Percentiles rank a stretch among this genome's conserved stretches.
Evolutionary conservation across 2,888 invertebrate genomes (phyloP).

Genomic region (Eilema depressum): DNA sequence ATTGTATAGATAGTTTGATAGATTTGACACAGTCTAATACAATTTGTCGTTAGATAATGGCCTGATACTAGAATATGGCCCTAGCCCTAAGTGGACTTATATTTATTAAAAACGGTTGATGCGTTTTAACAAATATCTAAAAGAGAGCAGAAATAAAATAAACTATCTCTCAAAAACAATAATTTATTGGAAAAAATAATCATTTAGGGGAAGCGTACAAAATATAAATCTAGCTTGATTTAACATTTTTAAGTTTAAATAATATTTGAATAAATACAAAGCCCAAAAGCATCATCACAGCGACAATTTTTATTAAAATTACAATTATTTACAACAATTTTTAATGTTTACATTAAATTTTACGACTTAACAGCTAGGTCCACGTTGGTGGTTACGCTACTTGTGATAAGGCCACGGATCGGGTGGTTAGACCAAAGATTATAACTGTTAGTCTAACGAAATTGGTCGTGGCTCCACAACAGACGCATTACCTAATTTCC

Average conservation of each 20-base stretch:
- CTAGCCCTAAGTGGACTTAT: too few relatives aligned
- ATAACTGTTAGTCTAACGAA: conserved; percentile 1
- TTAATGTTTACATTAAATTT: conserved; percentile 23
- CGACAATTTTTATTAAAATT: conserved; percentile 44
- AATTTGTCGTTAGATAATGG: too few relatives aligned
- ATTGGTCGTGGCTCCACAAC: not conserved
- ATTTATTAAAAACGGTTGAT: not conserved
- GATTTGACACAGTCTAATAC: too few relatives aligned
- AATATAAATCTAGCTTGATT: conserved; percentile 62
- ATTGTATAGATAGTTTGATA: too few relatives aligned
- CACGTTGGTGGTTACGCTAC: conserved; percentile 22
- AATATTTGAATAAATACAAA: conserved; percentile 49
- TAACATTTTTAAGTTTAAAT: conserved; percentile 36
- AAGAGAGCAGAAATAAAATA: conserved; percentile 33
- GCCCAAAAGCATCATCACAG: conserved; percentile 60
- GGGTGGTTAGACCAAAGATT: not conserved
- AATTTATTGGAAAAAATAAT: conserved; percentile 71
- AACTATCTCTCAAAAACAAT: conserved; percentile 58
- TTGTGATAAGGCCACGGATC: conserved; percentile 21
- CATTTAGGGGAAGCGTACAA: conserved; percentile 64
- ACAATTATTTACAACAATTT: conserved; percentile 59
- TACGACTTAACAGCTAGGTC: conserved; percentile 19
- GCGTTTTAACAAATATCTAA: not conserved
- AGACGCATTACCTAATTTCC: conserved; percentile 1
- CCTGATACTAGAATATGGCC: too few relatives aligned